A percentile compares a stretch with the other conserved stretches of the same genome.
Conservation (phyloP, 2,113 vertebrate genomes). For the Antigone vipio region DNA sequence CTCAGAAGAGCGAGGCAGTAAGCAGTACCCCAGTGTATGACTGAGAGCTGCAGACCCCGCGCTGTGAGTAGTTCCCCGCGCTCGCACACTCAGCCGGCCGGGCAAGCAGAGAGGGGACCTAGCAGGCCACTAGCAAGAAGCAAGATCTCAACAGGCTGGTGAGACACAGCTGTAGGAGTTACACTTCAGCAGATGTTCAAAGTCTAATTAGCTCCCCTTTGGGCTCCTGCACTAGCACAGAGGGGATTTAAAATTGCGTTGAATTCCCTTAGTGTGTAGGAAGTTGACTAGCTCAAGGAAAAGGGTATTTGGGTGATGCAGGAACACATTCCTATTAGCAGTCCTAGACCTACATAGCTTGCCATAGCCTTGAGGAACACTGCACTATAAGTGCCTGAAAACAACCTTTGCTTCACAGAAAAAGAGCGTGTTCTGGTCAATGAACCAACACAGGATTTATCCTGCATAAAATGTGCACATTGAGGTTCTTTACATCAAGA, state of each 20-base stretch:
- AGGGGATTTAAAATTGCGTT: background rate
- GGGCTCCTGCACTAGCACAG: background rate
- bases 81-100: rapidly evolving
- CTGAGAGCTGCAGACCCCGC: background rate
- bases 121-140: background rate
- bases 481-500: background rate
- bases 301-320: background rate
- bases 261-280: background rate
- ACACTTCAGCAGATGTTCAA: background rate
- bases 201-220: background rate
- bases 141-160: background rate
- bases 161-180: background rate
- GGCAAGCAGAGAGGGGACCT: background rate
- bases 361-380: background rate
- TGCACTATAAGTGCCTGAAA: background rate
- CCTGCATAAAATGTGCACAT: background rate
- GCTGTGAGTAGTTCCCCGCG: rapidly evolving
- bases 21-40: rapidly evolving
- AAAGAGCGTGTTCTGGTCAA: background rate
- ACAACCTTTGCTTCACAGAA: background rate
- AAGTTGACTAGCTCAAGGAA: background rate
- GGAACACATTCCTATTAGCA: background rate
- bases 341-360: background rate
- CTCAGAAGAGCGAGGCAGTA: background rate
- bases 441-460: background rate